Conservation (phyloP, 1,140 invertebrate genomes). For the Microplitis demolitor region DNA sequence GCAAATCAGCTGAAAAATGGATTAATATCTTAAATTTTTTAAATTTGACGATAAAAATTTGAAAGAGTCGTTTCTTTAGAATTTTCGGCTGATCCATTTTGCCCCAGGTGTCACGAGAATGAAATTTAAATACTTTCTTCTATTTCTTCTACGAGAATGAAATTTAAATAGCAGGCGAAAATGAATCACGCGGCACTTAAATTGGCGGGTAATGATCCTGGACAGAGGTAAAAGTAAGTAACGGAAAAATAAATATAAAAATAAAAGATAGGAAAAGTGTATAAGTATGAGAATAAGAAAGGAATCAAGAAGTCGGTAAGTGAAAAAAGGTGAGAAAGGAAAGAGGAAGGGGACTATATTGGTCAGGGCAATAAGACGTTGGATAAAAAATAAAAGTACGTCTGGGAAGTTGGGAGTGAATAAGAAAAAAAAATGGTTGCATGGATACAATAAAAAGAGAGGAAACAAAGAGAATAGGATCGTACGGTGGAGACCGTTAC, state of each 20-base stretch:
- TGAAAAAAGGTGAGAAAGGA: conserved; percentile 8
- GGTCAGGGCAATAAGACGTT: background rate
- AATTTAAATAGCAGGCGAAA: conserved; percentile 32
- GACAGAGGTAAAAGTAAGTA: conserved; percentile 4
- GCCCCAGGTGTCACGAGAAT: no score
- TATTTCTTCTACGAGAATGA: conserved; percentile 16
- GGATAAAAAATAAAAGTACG: conserved; percentile 1
- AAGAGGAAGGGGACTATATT: background rate
- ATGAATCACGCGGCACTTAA: conserved; percentile 1
- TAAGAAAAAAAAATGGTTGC: no score
- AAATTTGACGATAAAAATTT: no score
- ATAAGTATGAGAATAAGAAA: background rate
- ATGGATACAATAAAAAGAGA: conserved; percentile 23
- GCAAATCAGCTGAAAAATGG: no score
- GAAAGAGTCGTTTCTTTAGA: no score
- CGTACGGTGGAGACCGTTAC: conserved; percentile 1
- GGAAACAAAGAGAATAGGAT: conserved; percentile 8
- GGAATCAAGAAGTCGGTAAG: conserved; percentile 8
- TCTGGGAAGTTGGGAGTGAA: background rate
- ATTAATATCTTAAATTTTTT: no score
- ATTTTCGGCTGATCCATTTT: no score
- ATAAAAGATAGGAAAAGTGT: background rate
- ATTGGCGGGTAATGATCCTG: background rate
- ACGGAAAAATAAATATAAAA: conserved; percentile 6
- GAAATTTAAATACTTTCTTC: no score